Percentiles rank a stretch among this genome's conserved stretches.
phyloP scores from a whole-genome alignment of 2,888 invertebrate species.

The Dyspetes luteomarginatus region DNA sequence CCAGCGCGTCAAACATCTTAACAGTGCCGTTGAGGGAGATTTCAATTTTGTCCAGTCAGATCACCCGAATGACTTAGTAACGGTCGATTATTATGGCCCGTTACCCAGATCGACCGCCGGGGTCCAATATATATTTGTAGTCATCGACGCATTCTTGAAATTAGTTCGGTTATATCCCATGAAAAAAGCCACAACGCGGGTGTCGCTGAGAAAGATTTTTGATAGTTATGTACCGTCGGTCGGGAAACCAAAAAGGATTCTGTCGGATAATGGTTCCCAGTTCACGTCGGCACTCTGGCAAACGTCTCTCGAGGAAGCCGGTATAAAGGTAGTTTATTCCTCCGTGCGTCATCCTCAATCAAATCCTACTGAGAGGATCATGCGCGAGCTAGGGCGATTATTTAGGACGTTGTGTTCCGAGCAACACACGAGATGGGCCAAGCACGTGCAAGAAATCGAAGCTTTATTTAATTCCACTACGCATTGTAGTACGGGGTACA shows the following conservation, averaged over 20 bases:
- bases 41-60: background rate
- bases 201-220: slow-evolving; percentile 2
- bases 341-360: slow-evolving; percentile 25
- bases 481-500: slow-evolving; percentile 6
- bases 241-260: slow-evolving; percentile 1
- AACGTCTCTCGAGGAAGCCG: background rate
- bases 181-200: background rate
- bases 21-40: background rate
- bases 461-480: slow-evolving; percentile 4
- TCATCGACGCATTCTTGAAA: slow-evolving; percentile 16
- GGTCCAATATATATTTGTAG: slow-evolving; percentile 7
- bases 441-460: slow-evolving; percentile 6
- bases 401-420: slow-evolving; percentile 23
- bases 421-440: slow-evolving; percentile 16
- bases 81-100: slow-evolving; percentile 29
- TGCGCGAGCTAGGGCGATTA: slow-evolving; percentile 24
- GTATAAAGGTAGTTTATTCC: background rate
- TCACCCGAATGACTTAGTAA: background rate
- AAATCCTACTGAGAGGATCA: slow-evolving; percentile 25
- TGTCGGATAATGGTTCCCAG: slow-evolving; percentile 27
- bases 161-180: slow-evolving; percentile 7
- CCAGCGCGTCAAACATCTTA: slow-evolving; percentile 29
- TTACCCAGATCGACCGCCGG: background rate
- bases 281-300: slow-evolving; percentile 6
- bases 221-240: background rate